Base-by-base conservation (phyloP, 1,140 invertebrate species). In the Calosoma granatense region DNA sequence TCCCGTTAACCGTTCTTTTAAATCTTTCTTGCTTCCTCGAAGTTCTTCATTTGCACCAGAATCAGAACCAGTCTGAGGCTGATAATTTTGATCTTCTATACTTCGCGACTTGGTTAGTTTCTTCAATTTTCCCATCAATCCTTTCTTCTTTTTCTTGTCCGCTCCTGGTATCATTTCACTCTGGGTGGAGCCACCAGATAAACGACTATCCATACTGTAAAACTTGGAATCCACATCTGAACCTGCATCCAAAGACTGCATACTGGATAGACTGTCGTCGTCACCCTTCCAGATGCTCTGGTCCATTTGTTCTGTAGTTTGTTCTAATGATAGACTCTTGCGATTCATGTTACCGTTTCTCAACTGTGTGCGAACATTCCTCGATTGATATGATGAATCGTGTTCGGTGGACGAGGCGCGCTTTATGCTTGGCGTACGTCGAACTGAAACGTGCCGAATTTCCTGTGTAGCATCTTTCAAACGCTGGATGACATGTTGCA, bases 41-140 rank as follows among this genome's bases (percentile, higher is more conserved):
- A 78, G 77, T 56, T 83, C 84, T 19, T 79, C 62, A 53, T 11
- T 20, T 41, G 53, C 22, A 52, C 9, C 36, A 39, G 43, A 57
- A 52, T 21, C 51, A 58, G 22, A 19, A 39, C 56, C 39, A 21
- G 41, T 54, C 56, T 30, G 19, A 52, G 47, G 57, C 55, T 39
- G 4, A 36, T 22, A 51, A 63, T 70, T 68, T 58, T 66, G 77
- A 64, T 85, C 82, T 65, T 91, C 87, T 43, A 90, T 84, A 56
- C 86, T 90, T 23, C 85, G 81, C 0, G 89, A 90, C 75, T 92
- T 93, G 9, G 88, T 90, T 17, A 93, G 72, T 65, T 88, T 88
- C 61, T 86, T 88, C 53, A 94, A 72, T 74, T 92, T 92, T 21
- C 86, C 86, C 65, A 92, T 88, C 47, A 93, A 71, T 26, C 88